Evolutionary conservation across 2,113 vertebrate genomes (phyloP).

Genomic region (Pteruthius melanotis): DNA sequence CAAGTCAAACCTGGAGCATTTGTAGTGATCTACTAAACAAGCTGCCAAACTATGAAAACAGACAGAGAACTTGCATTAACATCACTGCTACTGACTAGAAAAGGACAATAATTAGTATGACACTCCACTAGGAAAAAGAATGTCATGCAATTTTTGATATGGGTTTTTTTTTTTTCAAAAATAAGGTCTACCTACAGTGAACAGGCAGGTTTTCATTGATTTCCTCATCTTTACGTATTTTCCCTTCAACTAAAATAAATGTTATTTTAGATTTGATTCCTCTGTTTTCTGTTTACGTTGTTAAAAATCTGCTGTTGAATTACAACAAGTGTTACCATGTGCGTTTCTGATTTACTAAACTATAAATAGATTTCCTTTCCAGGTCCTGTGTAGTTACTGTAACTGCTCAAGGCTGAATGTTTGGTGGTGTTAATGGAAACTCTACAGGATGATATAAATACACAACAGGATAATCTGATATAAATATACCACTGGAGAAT

Average conservation of each 20-base stretch:
- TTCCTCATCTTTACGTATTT: neutral
- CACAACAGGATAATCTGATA: neutral
- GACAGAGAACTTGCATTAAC: neutral
- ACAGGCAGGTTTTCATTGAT: neutral
- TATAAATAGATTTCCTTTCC: constrained; percentile 17
- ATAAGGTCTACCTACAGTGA: neutral
- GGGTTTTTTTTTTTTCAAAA: neutral
- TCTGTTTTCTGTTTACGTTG: neutral
- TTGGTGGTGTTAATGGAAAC: neutral
- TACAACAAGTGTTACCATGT: neutral
- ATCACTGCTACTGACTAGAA: neutral
- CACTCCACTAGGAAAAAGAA: neutral
- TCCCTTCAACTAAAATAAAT: neutral
- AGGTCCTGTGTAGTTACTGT: neutral
- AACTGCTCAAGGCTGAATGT: neutral
- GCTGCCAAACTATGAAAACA: neutral
- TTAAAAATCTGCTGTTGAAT: neutral
- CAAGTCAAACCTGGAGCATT: neutral
- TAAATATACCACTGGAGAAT: neutral
- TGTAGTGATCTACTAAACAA: neutral
- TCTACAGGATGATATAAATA: neutral
- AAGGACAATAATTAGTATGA: neutral
- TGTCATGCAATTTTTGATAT: neutral
- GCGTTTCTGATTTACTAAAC: neutral
- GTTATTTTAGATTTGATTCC: neutral